phyloP scores from a whole-genome alignment of 2,113 vertebrate species.

The Monarcha castaneiventris region DNA sequence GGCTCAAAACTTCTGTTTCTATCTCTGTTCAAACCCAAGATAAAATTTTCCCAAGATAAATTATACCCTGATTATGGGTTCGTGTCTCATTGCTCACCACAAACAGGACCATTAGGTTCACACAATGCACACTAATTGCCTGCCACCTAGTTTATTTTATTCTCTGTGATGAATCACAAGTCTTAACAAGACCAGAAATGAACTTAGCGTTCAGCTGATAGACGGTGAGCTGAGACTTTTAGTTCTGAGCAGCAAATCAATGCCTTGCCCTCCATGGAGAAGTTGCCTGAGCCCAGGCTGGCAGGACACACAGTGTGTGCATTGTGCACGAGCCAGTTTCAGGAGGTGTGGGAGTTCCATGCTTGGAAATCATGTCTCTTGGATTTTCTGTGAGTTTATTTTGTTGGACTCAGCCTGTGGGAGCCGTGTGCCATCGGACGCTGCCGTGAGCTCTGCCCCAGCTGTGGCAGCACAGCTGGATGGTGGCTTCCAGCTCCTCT shows the following conservation, averaged over 20 bases:
- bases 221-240: not conserved
- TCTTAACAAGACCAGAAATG: slow-evolving; percentile 39
- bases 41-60: slow-evolving; percentile 68
- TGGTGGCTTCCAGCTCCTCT: not conserved
- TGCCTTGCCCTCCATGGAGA: not conserved
- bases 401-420: not conserved
- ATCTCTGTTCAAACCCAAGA: not conserved
- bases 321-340: not conserved
- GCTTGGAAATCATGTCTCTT: not conserved
- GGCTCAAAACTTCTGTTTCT: slow-evolving; percentile 1
- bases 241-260: not conserved
- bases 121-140: slow-evolving; percentile 67
- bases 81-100: slow-evolving; percentile 66
- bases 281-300: not conserved
- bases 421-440: not conserved
- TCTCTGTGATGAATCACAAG: slow-evolving; percentile 62
- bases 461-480: not conserved
- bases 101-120: slow-evolving; percentile 66
- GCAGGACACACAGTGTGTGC: not conserved
- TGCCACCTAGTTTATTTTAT: slow-evolving; percentile 65
- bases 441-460: not conserved
- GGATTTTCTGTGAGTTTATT: not conserved
- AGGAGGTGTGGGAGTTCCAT: not conserved
- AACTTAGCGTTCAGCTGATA: not conserved
- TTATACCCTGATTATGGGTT: slow-evolving; percentile 65